Evolutionary conservation across 1,140 invertebrate species (phyloP).

Genomic region (Melanaphis sacchari): DNA sequence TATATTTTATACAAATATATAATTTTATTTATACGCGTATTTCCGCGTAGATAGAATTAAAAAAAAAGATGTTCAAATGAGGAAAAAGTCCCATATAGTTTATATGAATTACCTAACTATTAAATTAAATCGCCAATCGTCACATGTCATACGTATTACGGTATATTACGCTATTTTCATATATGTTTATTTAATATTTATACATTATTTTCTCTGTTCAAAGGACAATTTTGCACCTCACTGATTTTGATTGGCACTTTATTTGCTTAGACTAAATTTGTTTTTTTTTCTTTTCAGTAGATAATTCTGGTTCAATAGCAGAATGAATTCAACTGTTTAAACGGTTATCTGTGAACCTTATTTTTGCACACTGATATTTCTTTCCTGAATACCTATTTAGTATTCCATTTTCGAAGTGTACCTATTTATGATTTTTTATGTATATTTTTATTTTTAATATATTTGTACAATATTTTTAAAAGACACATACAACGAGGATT

Average conservation of each 20-base stretch:
- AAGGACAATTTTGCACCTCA: background rate
- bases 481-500: background rate
- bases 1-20: background rate
- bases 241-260: background rate
- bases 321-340: background rate
- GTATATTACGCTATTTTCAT: background rate
- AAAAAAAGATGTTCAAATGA: background rate
- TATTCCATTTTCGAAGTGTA: background rate
- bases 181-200: slow-evolving; percentile 8
- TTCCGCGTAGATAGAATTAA: background rate
- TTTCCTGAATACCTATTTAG: background rate
- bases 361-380: background rate
- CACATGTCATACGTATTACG: background rate
- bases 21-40: background rate
- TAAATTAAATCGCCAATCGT: background rate
- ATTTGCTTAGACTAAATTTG: background rate
- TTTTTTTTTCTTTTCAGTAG: background rate
- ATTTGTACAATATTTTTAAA: background rate
- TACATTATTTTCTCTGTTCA: background rate
- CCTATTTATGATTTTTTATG: background rate
- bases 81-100: background rate
- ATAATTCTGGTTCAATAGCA: background rate
- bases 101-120: background rate
- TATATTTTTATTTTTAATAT: background rate
- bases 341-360: background rate